phyloP scores from a whole-genome alignment of 1,140 invertebrate species.

The Drosophila sproati region DNA sequence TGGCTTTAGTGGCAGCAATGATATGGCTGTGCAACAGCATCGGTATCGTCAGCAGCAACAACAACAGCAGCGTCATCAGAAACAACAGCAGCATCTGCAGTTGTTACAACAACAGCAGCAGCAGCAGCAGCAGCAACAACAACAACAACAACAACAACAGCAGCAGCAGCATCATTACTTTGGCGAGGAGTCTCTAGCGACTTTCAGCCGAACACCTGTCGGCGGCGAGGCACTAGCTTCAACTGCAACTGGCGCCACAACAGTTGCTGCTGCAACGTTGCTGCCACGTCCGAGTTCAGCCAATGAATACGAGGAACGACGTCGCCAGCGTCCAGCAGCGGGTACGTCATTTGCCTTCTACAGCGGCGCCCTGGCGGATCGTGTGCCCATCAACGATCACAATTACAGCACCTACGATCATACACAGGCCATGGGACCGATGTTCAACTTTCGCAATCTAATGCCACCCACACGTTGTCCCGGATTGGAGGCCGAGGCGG shows the following conservation, averaged over 20 bases:
- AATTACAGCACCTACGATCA: slow-evolving; percentile 71
- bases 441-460: slow-evolving; percentile 22
- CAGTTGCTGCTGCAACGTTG: slow-evolving; percentile 3
- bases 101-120: slow-evolving; percentile 10
- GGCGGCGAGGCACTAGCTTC: slow-evolving; percentile 5
- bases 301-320: slow-evolving; percentile 33
- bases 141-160: slow-evolving; percentile 1
- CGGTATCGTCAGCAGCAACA: slow-evolving; percentile 11
- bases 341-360: slow-evolving; percentile 73
- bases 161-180: slow-evolving; percentile 26
- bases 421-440: slow-evolving; percentile 36
- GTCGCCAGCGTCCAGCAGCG: slow-evolving; percentile 27
- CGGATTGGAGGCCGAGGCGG: slow-evolving; percentile 43
- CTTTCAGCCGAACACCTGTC: slow-evolving; percentile 14
- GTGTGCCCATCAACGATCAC: slow-evolving; percentile 61
- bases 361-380: slow-evolving; percentile 63
- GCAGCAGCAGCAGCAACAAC: slow-evolving; percentile 13
- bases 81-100: slow-evolving; percentile 18
- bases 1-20: slow-evolving; percentile 39
- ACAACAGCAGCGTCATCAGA: slow-evolving; percentile 6
- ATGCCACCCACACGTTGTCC: slow-evolving; percentile 53
- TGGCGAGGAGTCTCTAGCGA: slow-evolving; percentile 25
- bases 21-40: slow-evolving; percentile 12
- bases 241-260: background rate
- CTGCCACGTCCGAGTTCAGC: slow-evolving; percentile 33